Evolutionary conservation across 2,888 invertebrate species (phyloP), one percentile per base, ranked within the genome.

Genomic region (Caenorhabditis imperialis): DNA sequence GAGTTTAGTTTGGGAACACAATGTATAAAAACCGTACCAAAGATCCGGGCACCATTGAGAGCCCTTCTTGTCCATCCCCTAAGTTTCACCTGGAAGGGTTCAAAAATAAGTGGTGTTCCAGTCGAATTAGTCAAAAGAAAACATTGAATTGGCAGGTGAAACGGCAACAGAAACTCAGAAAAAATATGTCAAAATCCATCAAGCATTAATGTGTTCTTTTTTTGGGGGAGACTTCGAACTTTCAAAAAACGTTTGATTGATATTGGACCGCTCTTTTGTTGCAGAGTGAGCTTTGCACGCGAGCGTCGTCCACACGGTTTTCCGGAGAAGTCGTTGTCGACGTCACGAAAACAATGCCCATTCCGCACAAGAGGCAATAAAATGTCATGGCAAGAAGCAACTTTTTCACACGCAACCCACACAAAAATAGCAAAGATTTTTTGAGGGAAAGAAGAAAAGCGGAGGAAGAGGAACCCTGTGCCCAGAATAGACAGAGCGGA

Each of bases 61-160:
- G 67, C 18, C 51, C 67, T 67, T 57, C 57, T 67, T 67, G 57
- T 67, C 67, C 67, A 62, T 62, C 42, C 61, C 40, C 42, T 30
- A 30, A 38, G 18, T 33, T 38, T 37, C 30, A 51, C 51, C 67
- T 67, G 57, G 42, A 67, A 57, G 53, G 23, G 33, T 37, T 14
- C 33, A 47, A 14, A 23, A 33, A 33, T 45, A 38, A 38, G 35
- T 14, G 37, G 6, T 25, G 22, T 35, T 42, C 25, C 23, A 33
- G 23, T 23, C 23, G 8, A 16, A 14, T 25, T 16, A 42, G 30
- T 3, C 14, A 47, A 27, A 12, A 18, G 12, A 27, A 12, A 20
- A 42, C 25, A n/a, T n/a, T n/a, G n/a, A 22, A 8, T 40, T 10
- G 14, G 16, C 10, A 53, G 25, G 27, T 27, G 18, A 20, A 27